phyloP scores from a whole-genome alignment of 2,113 vertebrate species.

The Tyto alba region DNA sequence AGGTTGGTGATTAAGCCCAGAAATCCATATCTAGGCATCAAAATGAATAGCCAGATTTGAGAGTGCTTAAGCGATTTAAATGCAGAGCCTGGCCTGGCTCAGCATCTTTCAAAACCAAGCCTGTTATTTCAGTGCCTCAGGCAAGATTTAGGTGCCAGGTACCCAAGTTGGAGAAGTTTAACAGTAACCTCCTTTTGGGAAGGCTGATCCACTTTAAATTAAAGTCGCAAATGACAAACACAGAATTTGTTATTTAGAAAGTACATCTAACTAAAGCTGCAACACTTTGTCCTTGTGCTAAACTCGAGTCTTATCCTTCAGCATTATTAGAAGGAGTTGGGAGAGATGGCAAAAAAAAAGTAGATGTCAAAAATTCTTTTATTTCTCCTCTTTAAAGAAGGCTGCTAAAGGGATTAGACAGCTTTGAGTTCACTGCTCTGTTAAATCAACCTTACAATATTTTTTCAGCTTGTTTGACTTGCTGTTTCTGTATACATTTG shows the following conservation, averaged over 20 bases:
- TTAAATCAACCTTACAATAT: constrained; percentile 56
- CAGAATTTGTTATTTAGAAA: neutral
- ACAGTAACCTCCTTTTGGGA: constrained; percentile 31
- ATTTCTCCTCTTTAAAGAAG: constrained; percentile 4
- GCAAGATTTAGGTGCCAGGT: constrained; percentile 49
- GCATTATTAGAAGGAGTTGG: neutral
- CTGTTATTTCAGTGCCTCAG: constrained; percentile 42
- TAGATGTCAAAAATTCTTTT: neutral
- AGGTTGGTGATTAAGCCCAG: constrained; percentile 6
- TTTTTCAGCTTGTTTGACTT: constrained; percentile 65
- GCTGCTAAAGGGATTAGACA: constrained; percentile 37
- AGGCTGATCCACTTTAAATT: constrained; percentile 7
- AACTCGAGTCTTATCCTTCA: neutral
- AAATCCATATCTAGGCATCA: constrained; percentile 53
- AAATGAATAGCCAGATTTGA: constrained; percentile 33
- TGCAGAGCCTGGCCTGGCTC: constrained; percentile 34
- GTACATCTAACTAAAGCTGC: neutral
- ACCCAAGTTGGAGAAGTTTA: constrained; percentile 7
- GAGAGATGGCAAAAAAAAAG: neutral
- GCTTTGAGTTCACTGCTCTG: constrained; percentile 46
- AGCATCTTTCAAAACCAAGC: constrained; percentile 38
- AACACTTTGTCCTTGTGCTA: neutral
- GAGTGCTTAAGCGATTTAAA: constrained; percentile 37
- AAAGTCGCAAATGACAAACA: rapidly evolving
- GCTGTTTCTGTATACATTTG: constrained; percentile 35